Conservation (phyloP, 2,113 vertebrate genomes). For the Burhinus bistriatus region DNA sequence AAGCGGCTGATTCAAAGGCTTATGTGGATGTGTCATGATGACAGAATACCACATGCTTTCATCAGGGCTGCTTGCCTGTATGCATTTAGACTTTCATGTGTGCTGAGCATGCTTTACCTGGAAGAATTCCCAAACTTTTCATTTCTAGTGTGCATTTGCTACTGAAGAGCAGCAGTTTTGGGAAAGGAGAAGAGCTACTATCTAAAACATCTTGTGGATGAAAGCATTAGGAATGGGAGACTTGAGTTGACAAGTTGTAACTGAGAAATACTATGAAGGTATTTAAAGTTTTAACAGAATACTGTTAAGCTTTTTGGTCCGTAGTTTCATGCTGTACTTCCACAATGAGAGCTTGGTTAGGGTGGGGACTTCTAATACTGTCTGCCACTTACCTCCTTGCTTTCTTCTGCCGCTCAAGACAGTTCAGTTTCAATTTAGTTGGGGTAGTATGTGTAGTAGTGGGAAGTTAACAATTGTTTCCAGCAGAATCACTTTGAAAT, state of each 20-base stretch:
- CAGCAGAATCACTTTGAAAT: background rate
- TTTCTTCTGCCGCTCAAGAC: background rate
- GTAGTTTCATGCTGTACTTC: background rate
- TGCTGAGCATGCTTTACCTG: background rate
- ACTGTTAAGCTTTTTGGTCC: background rate
- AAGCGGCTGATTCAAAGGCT: background rate
- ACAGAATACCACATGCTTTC: background rate
- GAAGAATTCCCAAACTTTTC: background rate
- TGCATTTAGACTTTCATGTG: background rate
- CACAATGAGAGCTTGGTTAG: background rate
- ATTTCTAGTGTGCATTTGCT: background rate
- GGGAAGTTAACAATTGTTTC: background rate
- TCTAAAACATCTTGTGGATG: background rate
- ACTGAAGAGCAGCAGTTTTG: background rate
- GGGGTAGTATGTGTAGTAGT: background rate
- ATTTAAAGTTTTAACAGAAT: background rate
- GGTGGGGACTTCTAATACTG: too few species aligned
- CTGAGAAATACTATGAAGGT: background rate
- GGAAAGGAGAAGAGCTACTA: background rate
- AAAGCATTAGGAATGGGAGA: background rate
- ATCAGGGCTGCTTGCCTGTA: accelerated
- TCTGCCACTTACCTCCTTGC: background rate
- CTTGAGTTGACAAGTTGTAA: background rate
- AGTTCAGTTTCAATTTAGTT: background rate
- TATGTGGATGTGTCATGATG: background rate